These are phyloP conservation scores for Calephelis nemesis DNA, from an alignment of 1,140 invertebrate genomes.

Conservation along the genomic window DNA sequence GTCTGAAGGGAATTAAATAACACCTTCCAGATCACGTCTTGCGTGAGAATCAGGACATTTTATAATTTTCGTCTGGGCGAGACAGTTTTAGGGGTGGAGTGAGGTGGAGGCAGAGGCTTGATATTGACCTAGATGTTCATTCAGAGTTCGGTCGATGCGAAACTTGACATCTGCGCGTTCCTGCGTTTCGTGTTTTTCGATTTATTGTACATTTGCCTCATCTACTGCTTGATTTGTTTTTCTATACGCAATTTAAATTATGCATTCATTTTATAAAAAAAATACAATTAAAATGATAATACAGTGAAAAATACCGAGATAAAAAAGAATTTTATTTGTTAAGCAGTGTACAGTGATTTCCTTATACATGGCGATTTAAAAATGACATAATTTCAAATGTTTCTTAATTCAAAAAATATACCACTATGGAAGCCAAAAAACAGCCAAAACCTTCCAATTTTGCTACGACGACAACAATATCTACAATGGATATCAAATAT, in stretches of 20 bases:
- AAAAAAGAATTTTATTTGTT: not conserved
- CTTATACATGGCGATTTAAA: constrained; percentile 21
- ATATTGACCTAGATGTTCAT: constrained; percentile 79
- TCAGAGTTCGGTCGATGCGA: constrained; percentile 78
- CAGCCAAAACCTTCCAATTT: constrained; percentile 46
- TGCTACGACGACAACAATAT: constrained; percentile 52
- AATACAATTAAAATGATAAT: not conserved
- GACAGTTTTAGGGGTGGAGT: constrained; percentile 51
- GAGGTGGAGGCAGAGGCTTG: constrained; percentile 61
- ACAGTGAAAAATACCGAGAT: not conserved
- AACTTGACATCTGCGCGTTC: constrained; percentile 77
- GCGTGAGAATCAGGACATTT: constrained; percentile 41
- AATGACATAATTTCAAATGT: constrained; percentile 19
- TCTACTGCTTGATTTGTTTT: constrained; percentile 29
- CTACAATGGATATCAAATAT: constrained; percentile 59
- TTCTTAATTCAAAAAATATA: constrained; percentile 20
- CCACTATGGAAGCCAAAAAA: constrained; percentile 39
- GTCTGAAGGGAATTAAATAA: constrained; percentile 1
- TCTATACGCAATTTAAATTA: constrained; percentile 27
- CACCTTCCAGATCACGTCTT: constrained; percentile 15
- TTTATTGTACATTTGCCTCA: constrained; percentile 62
- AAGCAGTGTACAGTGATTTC: constrained; percentile 38
- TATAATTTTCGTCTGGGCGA: constrained; percentile 55
- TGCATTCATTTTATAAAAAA: constrained; percentile 16
- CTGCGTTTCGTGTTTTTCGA: constrained; percentile 69